A percentile compares a stretch with the other conserved stretches of the same genome.
Conservation (phyloP, 2,888 invertebrate species). For the Temnothorax rugatulus region DNA sequence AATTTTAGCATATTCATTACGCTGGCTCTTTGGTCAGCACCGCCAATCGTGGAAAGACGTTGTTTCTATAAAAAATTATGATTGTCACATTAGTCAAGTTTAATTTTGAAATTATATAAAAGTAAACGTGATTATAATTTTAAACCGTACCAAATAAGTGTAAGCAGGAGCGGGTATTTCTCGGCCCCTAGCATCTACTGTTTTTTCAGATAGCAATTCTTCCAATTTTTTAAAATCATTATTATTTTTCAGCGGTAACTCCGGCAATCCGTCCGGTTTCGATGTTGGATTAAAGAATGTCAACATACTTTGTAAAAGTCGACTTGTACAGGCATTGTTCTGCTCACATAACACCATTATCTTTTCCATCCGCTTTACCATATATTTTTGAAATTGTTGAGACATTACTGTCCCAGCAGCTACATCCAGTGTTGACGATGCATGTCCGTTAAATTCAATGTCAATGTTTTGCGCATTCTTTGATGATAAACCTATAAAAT, state of each 20-base stretch:
- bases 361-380: neutral
- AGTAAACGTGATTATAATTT: neutral
- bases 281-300: neutral
- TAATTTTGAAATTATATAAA: neutral
- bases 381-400: neutral
- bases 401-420: neutral
- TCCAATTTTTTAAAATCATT: neutral
- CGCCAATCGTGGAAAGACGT: constrained; percentile 1
- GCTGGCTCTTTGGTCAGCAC: neutral
- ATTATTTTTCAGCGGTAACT: neutral
- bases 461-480: neutral
- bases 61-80: neutral
- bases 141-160: constrained; percentile 6
- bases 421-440: too few relatives aligned
- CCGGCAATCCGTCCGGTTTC: neutral
- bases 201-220: neutral
- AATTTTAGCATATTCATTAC: constrained; percentile 11
- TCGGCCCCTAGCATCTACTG: neutral
- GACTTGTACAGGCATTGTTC: neutral
- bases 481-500: neutral
- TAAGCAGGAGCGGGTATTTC: neutral
- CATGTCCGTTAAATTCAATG: too few relatives aligned
- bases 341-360: neutral
- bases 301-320: neutral
- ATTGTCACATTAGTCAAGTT: constrained; percentile 11